phyloP scores from a whole-genome alignment of 2,797 vertebrate species.

The Dipus sagitta region DNA sequence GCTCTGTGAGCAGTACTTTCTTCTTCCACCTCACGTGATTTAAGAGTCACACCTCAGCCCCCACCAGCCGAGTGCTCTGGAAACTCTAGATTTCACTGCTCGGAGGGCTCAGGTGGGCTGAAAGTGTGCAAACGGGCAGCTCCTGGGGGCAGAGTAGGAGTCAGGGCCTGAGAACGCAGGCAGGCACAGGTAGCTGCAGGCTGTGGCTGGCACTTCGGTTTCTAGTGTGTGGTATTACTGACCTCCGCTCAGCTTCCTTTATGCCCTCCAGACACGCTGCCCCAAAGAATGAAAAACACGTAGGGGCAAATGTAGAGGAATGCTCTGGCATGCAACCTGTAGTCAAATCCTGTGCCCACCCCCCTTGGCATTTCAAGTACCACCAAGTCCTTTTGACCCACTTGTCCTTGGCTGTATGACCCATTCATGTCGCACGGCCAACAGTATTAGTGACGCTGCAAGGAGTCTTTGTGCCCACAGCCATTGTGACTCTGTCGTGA shows the following conservation, averaged over 20 bases:
- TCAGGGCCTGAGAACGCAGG: neutral
- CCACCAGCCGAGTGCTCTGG: neutral
- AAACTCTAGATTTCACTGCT: neutral
- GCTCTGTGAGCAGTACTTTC: neutral
- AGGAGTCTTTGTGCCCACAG: neutral
- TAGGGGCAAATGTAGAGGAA: neutral
- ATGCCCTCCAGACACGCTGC: neutral
- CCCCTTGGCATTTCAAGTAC: neutral
- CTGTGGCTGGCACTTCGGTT: neutral
- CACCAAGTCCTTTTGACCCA: neutral
- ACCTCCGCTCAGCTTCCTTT: neutral
- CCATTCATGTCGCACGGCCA: neutral
- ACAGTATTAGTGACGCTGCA: neutral
- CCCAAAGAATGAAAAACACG: neutral
- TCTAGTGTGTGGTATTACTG: neutral
- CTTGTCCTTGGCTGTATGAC: neutral
- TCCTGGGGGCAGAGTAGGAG: neutral
- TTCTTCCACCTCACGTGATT: neutral
- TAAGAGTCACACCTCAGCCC: neutral
- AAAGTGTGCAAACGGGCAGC: neutral
- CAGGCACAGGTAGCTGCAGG: neutral
- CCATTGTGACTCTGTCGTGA: fast-evolving
- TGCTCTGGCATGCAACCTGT: neutral
- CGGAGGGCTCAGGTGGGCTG: neutral
- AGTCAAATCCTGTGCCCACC: neutral